A percentile compares a stretch with the other conserved stretches of the same genome.
Conservation (phyloP, 2,113 vertebrate genomes). For the Urocitellus parryii region DNA sequence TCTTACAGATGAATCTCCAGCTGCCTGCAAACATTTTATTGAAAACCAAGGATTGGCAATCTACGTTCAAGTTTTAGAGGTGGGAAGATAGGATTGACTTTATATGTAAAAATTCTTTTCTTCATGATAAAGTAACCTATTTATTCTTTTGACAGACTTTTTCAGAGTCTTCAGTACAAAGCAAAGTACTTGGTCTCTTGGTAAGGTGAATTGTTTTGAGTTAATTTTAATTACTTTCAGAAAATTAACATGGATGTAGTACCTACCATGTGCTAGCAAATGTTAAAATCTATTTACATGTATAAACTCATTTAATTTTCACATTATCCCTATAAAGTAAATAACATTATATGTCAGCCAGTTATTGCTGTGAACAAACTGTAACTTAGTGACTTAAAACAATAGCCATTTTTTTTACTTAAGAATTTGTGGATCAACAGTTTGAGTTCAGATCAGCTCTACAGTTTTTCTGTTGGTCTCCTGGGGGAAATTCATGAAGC, state of each 20-base stretch:
- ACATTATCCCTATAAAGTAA: not conserved
- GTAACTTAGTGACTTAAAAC: conserved; percentile 47
- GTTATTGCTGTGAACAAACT: conserved; percentile 44
- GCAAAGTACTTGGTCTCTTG: conserved; percentile 94
- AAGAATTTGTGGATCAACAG: not conserved
- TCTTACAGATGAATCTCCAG: conserved; percentile 94
- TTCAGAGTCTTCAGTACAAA: conserved; percentile 92
- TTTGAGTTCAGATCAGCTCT: not conserved
- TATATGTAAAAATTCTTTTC: not conserved
- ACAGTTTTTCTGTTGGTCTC: not conserved
- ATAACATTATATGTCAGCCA: not conserved
- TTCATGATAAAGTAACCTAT: conserved; percentile 60
- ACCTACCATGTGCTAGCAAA: conserved; percentile 47
- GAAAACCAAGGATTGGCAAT: conserved; percentile 93
- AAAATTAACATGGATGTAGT: not conserved
- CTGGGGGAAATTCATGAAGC: not conserved
- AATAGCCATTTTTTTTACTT: conserved; percentile 28
- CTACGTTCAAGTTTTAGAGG: conserved; percentile 93
- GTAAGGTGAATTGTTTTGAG: conserved; percentile 86
- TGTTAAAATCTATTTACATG: conserved; percentile 40
- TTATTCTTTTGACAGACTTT: conserved; percentile 90
- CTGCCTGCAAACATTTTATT: conserved; percentile 93
- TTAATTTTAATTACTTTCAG: conserved; percentile 60
- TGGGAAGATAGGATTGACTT: conserved; percentile 78
- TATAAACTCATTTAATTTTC: conserved; percentile 50